Conservation (phyloP, 2,888 invertebrate genomes). For the Heteromyza rotundicornis region DNA sequence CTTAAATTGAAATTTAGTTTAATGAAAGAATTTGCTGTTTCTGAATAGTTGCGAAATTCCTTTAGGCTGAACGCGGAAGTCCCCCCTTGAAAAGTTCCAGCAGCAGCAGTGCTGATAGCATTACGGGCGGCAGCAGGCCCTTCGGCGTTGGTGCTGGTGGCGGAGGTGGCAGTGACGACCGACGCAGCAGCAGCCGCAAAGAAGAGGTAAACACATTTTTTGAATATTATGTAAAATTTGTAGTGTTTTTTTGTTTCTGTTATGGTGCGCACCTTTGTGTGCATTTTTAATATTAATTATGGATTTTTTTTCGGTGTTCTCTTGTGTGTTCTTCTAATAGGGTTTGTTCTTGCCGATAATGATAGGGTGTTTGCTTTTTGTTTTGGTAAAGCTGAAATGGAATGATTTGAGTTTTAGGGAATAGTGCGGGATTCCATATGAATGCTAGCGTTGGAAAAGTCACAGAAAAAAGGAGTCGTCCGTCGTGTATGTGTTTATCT, state of each 20-base stretch:
- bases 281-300: no score
- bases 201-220: conserved; percentile 33
- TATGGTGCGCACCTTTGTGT: neutral
- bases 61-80: conserved; percentile 54
- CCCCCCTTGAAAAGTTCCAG: neutral
- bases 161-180: conserved; percentile 13
- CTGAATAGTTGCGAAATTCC: conserved; percentile 63
- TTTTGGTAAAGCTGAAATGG: no score
- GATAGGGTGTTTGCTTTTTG: no score
- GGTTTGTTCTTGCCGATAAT: no score
- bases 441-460: no score
- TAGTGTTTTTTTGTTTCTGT: neutral
- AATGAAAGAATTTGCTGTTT: conserved; percentile 68
- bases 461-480: no score
- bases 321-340: no score
- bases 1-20: no score
- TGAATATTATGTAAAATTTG: neutral
- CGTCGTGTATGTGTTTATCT: no score
- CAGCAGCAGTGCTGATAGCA: conserved; percentile 1
- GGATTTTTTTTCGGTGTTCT: no score
- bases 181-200: conserved; percentile 24
- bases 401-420: no score
- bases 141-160: neutral
- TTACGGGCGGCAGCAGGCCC: conserved; percentile 9
- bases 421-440: no score